Evolutionary conservation across 1,140 invertebrate species (phyloP).

Genomic region (Chironomus striatipennis): DNA sequence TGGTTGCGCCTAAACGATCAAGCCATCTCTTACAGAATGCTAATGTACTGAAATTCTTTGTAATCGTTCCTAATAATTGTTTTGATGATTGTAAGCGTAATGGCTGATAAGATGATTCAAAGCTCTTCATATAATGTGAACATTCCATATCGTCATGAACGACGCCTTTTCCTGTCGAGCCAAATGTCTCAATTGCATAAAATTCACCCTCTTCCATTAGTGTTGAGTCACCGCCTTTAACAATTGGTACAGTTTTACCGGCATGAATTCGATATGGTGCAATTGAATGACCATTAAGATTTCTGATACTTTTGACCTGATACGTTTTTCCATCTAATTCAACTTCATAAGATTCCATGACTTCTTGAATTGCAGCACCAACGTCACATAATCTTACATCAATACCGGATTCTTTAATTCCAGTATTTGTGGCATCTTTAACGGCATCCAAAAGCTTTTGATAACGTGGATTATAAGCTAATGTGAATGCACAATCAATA

Average conservation of each 20-base stretch:
- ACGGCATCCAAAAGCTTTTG: slow-evolving; percentile 94
- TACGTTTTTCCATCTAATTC: slow-evolving; percentile 96
- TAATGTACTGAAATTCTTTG: slow-evolving; percentile 95
- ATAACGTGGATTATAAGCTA: slow-evolving; percentile 95
- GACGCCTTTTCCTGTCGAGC: slow-evolving; percentile 91
- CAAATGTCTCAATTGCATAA: slow-evolving; percentile 99
- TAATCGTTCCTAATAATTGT: slow-evolving; percentile 86
- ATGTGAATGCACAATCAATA: slow-evolving; percentile 98
- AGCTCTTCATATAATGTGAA: slow-evolving; percentile 99
- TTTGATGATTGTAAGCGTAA: slow-evolving; percentile 87
- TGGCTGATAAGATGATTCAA: slow-evolving; percentile 87
- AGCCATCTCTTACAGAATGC: slow-evolving; percentile 99
- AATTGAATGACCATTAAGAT: slow-evolving; percentile 98
- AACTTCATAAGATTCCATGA: slow-evolving; percentile 99
- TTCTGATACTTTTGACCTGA: slow-evolving; percentile 94
- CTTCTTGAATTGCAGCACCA: slow-evolving; percentile 95
- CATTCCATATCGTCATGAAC: slow-evolving; percentile 99
- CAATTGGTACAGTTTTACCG: slow-evolving; percentile 99
- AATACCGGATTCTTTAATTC: slow-evolving; percentile 90
- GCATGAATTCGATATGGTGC: slow-evolving; percentile 96
- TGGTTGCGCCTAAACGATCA: slow-evolving; percentile 90
- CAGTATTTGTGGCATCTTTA: slow-evolving; percentile 94
- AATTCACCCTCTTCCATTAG: slow-evolving; percentile 99
- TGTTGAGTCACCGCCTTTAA: slow-evolving; percentile 95
- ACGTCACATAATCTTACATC: slow-evolving; percentile 97